These are phyloP conservation scores for Paralvinella palmiformis DNA, from an alignment of 1,140 invertebrate genomes.

Conservation along the genomic window DNA sequence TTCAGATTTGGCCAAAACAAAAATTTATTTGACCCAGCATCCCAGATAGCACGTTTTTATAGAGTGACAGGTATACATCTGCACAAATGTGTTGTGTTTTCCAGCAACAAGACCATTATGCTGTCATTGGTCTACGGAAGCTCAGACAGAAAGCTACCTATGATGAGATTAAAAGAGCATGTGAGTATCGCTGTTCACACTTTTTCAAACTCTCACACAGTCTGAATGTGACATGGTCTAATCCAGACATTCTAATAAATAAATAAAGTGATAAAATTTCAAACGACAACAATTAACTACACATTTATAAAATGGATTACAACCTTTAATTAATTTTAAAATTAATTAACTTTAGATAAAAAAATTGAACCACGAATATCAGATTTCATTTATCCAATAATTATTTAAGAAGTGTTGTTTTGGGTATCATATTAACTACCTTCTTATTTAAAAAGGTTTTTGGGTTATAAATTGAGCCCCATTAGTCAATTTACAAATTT, in stretches of 20 bases:
- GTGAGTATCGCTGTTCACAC: conserved; percentile 68
- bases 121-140: conserved; percentile 79
- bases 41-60: not conserved
- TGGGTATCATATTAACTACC: not conserved
- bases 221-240: not conserved
- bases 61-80: not conserved
- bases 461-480: not conserved
- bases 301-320: not conserved
- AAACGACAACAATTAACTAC: not conserved
- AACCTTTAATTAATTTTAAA: not conserved
- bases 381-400: too few relatives aligned
- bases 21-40: not conserved
- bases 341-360: not conserved
- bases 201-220: not conserved
- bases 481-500: not conserved
- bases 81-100: conserved; percentile 24
- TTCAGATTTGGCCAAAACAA: too few relatives aligned
- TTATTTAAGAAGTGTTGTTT: not conserved
- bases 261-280: not conserved
- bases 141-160: conserved; percentile 75
- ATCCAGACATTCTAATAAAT: not conserved
- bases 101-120: conserved; percentile 90
- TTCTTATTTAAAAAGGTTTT: not conserved
- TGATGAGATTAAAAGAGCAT: conserved; percentile 87
- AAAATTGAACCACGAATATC: not conserved